Evolutionary conservation across 2,797 vertebrate species (phyloP).

Genomic region (Enteromius thamalakanensis): DNA sequence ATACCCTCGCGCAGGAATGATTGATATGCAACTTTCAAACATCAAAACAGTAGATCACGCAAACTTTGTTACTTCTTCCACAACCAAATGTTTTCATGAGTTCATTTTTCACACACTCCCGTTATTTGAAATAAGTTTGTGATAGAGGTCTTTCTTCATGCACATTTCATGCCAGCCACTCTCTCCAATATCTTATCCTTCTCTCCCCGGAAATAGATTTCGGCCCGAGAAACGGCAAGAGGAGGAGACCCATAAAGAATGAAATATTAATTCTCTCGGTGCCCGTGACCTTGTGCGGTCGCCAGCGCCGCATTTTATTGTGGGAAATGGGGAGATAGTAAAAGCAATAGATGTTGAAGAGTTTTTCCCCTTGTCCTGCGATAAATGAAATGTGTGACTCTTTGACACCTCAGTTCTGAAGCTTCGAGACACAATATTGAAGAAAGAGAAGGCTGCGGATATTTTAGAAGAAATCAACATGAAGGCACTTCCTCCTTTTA

Average conservation of each 20-base stretch:
- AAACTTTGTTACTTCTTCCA: constrained; percentile 13
- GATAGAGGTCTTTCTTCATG: constrained; percentile 33
- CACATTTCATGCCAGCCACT: background rate
- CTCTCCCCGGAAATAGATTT: constrained; percentile 47
- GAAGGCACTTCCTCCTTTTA: constrained; percentile 16
- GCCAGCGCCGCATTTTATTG: constrained; percentile 66
- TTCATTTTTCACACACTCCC: background rate
- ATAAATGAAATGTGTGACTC: constrained; percentile 69
- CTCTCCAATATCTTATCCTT: constrained; percentile 38
- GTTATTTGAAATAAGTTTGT: constrained; percentile 8
- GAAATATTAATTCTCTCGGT: constrained; percentile 75
- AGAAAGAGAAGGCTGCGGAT: background rate
- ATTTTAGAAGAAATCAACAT: constrained; percentile 16
- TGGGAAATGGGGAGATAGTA: constrained; percentile 66
- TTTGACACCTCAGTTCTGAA: constrained; percentile 65
- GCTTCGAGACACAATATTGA: constrained; percentile 66
- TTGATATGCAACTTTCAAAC: background rate
- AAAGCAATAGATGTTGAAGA: constrained; percentile 70
- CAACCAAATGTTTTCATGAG: constrained; percentile 9
- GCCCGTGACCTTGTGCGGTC: constrained; percentile 72
- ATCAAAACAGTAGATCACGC: background rate
- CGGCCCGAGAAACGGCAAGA: constrained; percentile 31
- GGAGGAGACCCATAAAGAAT: constrained; percentile 63
- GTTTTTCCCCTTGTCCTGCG: constrained; percentile 66
- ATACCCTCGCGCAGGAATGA: background rate